Percentiles rank a stretch among this genome's conserved stretches.
Conservation (phyloP, 2,113 vertebrate species). For the Chaetura pelagica region DNA sequence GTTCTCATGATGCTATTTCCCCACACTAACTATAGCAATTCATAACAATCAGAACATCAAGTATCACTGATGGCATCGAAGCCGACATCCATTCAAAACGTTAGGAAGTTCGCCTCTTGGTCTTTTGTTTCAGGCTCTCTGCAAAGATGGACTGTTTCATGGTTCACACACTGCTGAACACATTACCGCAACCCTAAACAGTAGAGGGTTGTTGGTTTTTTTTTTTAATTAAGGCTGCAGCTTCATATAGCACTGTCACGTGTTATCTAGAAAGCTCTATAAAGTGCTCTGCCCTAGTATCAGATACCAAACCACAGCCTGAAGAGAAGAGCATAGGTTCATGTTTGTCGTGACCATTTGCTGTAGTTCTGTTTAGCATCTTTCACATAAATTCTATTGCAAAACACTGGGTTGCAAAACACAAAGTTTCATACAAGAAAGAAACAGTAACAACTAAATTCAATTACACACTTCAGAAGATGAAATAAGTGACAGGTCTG, state of each 20-base stretch:
- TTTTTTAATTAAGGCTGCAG: not conserved
- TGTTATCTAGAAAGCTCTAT: not conserved
- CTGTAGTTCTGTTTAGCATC: not conserved
- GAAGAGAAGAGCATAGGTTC: not conserved
- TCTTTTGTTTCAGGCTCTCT: not conserved
- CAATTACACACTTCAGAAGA: constrained; percentile 14
- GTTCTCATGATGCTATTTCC: not conserved
- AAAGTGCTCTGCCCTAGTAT: not conserved
- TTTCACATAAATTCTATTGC: constrained; percentile 29
- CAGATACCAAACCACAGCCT: not conserved
- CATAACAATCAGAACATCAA: not conserved
- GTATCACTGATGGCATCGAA: not conserved
- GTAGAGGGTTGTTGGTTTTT: not conserved
- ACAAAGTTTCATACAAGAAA: constrained; percentile 6
- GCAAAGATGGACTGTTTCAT: not conserved
- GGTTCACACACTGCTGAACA: not conserved
- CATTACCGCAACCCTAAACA: not conserved
- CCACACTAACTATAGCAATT: not conserved
- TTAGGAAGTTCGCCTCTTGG: not conserved
- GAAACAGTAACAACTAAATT: constrained; percentile 1
- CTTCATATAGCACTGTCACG: not conserved
- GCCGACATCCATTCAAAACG: not conserved
- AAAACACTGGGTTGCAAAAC: constrained; percentile 48
- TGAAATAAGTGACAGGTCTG: constrained; percentile 19
- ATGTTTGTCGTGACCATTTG: not conserved